These are phyloP conservation scores for Argyrosomus japonicus DNA, from an alignment of 2,113 vertebrate genomes.

Conservation along the genomic window DNA sequence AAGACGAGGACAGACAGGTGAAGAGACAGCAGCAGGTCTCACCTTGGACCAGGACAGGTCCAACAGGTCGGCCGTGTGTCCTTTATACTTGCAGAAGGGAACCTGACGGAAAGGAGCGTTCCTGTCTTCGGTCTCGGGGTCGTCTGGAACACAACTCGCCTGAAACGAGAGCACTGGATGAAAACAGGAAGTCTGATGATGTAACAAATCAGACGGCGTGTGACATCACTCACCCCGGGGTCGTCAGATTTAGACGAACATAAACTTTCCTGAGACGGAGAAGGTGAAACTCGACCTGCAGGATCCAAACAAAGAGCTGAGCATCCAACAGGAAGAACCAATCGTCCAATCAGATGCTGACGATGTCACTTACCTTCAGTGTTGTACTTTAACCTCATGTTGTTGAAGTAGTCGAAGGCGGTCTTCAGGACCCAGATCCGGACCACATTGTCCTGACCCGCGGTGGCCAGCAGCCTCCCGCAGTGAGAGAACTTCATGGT, in stretches of 20 bases:
- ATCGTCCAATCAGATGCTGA: neutral
- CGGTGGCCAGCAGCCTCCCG: slow-evolving; percentile 93
- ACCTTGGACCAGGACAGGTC: slow-evolving; percentile 99
- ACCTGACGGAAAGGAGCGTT: slow-evolving; percentile 94
- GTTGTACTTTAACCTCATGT: slow-evolving; percentile 99
- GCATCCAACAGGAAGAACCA: neutral
- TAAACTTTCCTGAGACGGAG: slow-evolving; percentile 98
- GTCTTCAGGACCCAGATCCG: slow-evolving; percentile 99
- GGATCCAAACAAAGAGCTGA: slow-evolving; percentile 25
- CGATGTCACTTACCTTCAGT: slow-evolving; percentile 93
- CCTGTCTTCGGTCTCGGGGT: slow-evolving; percentile 93
- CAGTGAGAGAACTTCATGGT: slow-evolving; percentile 99
- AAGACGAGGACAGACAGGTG: neutral
- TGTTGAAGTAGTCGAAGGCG: slow-evolving; percentile 98
- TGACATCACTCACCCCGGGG: slow-evolving; percentile 85
- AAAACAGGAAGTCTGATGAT: neutral
- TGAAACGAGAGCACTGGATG: slow-evolving; percentile 54
- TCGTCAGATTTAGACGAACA: slow-evolving; percentile 99
- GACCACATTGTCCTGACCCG: slow-evolving; percentile 97
- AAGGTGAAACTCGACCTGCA: slow-evolving; percentile 96
- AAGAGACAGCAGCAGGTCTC: slow-evolving; percentile 4
- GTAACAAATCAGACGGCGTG: too few species aligned
- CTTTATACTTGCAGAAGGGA: slow-evolving; percentile 99
- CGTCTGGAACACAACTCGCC: slow-evolving; percentile 89
- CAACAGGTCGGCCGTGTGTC: slow-evolving; percentile 96